Evolutionary conservation across 2,888 invertebrate species (phyloP).

Genomic region (Arge pagana): DNA sequence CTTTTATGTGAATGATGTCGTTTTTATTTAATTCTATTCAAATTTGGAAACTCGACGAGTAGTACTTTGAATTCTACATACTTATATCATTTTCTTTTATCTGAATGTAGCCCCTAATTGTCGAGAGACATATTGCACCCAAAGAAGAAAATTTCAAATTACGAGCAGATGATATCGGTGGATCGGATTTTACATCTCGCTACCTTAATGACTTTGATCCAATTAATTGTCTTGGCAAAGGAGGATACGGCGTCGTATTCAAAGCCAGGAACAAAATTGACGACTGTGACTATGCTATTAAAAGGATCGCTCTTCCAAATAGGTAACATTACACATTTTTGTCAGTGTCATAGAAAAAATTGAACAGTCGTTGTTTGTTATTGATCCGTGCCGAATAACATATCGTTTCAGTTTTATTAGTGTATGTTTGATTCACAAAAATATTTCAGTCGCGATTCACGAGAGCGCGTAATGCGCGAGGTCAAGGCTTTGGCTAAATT

Average conservation of each 20-base stretch:
- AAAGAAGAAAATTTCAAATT: conserved; percentile 49
- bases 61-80: no score
- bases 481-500: conserved; percentile 93
- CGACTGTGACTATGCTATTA: conserved; percentile 92
- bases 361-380: conserved; percentile 15
- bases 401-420: conserved; percentile 9
- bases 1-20: no score
- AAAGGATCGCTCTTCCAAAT: conserved; percentile 86
- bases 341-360: neutral
- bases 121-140: conserved; percentile 44
- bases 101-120: conserved; percentile 44
- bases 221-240: conserved; percentile 79
- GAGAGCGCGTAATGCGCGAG: conserved; percentile 90
- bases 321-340: conserved; percentile 58
- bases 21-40: no score
- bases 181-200: conserved; percentile 59
- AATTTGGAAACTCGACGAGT: no score
- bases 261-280: conserved; percentile 93
- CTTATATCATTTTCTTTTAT: no score
- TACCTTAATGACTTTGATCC: conserved; percentile 86
- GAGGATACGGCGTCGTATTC: conserved; percentile 97
- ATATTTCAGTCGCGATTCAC: conserved; percentile 73
- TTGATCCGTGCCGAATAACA: neutral
- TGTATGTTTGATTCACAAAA: conserved; percentile 11
- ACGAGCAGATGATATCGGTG: conserved; percentile 42